phyloP scores from a whole-genome alignment of 2,797 vertebrate genomes.

The Echeneis naucrates region DNA sequence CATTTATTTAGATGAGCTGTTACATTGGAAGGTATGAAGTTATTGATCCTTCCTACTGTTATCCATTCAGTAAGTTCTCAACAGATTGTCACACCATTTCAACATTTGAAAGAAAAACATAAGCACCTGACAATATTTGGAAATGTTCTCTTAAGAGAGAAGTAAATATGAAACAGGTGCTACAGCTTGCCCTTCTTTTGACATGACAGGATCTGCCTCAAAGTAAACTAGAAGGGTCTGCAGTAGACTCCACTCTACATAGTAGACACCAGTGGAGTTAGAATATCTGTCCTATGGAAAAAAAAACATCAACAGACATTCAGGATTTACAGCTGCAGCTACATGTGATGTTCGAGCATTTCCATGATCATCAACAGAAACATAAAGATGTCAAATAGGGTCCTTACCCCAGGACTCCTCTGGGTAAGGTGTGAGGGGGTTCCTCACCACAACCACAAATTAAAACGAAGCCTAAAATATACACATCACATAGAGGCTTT shows the following conservation, averaged over 20 bases:
- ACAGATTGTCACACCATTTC: not conserved
- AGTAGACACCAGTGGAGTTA: not conserved
- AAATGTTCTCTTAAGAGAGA: not conserved
- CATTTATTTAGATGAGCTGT: conserved; percentile 5
- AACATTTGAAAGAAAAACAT: not conserved
- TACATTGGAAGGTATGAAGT: not conserved
- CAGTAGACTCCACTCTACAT: conserved; percentile 2
- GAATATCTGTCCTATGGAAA: not conserved
- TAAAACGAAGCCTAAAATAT: conserved; percentile 36
- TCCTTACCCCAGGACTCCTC: conserved; percentile 10
- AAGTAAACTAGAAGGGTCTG: conserved; percentile 7
- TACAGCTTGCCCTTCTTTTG: not conserved
- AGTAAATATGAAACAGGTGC: not conserved
- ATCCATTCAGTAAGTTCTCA: not conserved
- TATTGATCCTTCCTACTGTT: not conserved
- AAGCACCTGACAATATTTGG: not conserved
- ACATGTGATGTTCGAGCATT: conserved; percentile 22
- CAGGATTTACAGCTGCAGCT: conserved; percentile 1
- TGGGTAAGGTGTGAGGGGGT: conserved; percentile 1
- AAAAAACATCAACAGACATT: not conserved
- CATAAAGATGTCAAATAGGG: conserved; percentile 37
- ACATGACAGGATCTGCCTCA: not conserved
- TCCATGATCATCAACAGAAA: conserved; percentile 18
- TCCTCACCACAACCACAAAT: conserved; percentile 14
- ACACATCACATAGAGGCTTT: conserved; percentile 20